These are phyloP conservation scores for Teleiodes luculella DNA, from an alignment of 2,888 invertebrate species.

Conservation along the genomic window DNA sequence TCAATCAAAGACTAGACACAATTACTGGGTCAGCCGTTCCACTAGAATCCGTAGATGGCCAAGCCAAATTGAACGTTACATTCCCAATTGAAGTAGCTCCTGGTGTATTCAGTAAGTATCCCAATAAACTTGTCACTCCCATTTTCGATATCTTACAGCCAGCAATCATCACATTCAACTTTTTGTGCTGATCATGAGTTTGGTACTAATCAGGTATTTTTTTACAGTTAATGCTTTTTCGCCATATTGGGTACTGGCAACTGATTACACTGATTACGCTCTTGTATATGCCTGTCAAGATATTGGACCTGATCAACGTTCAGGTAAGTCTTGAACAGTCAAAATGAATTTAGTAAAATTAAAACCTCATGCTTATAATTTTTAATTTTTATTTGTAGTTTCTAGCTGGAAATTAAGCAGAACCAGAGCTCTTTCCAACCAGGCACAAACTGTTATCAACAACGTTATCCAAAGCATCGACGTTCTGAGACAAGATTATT, in stretches of 20 bases:
- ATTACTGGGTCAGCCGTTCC: conserved; percentile 72
- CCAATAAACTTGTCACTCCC: not conserved
- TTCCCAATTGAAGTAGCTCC: conserved; percentile 66
- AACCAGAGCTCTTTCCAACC: conserved; percentile 32
- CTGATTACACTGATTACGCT: conserved; percentile 81
- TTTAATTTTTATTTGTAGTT: conserved; percentile 34
- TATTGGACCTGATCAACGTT: conserved; percentile 51
- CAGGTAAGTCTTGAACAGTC: conserved; percentile 46
- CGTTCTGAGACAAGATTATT: conserved; percentile 48
- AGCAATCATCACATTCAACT: not conserved
- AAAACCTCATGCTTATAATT: no score
- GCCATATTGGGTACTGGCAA: conserved; percentile 80
- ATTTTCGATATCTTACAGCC: not conserved
- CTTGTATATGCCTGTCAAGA: conserved; percentile 83
- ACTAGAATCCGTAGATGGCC: conserved; percentile 48
- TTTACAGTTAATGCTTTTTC: conserved; percentile 41
- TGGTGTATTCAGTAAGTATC: conserved; percentile 58
- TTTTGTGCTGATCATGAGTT: no score
- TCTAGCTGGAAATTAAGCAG: conserved; percentile 58
- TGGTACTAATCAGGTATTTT: conserved; percentile 5
- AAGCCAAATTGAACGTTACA: conserved; percentile 74
- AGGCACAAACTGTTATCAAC: conserved; percentile 31
- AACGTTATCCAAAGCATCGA: conserved; percentile 31
- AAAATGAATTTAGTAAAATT: no score
- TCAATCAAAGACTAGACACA: conserved; percentile 45